Evolutionary conservation across 2,888 invertebrate species (phyloP), one percentile per base, ranked within the genome.

Genomic region (Rhagonycha lutea): DNA sequence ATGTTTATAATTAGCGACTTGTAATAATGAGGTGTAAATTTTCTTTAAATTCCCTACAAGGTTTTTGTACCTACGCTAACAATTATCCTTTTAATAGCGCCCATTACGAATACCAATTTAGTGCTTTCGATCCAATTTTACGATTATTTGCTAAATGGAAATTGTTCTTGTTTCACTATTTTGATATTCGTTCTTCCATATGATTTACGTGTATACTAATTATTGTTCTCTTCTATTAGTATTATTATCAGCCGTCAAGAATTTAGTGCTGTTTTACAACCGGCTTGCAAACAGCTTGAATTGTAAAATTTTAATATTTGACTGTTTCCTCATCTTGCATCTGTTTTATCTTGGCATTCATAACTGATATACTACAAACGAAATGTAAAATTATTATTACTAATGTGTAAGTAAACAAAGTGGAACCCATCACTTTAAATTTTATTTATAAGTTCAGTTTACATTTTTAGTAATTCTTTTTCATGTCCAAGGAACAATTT

Each of bases 201-300:
- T 4, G 26, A 7, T 26, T 26, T 26, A 26, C 26, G 7, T 26
- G 7, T 26, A 26, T 26, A 7, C 26, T 7, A 47, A 47, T n/a
- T 47, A n/a, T 47, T 47, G 7, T n/a, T 47, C n/a, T 47, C n/a
- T 47, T 47, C 47, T n/a, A 47, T 47, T n/a, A 12, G 7, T 4
- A 47, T 47, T 47, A 47, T n/a, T n/a, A 47, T 47, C n/a, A 47
- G 47, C 47, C 61, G 61, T 69, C 63, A 61, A 61, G 47, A 69
- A 28, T 74, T 74, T 74, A 74, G 70, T 70, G 29, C 67, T 61
- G 63, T 72, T 75, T 75, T 72, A 75, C 69, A 75, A 62, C 72
- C 75, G 28, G 69, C 65, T 72, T 75, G 72, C 75, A 69, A 72
- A 68, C 75, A 75, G 72, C 72, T 72, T 72, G 75, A 61, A 67